These are phyloP conservation scores for Ochropleura plecta DNA, from an alignment of 2,888 invertebrate species.

Conservation along the genomic window DNA sequence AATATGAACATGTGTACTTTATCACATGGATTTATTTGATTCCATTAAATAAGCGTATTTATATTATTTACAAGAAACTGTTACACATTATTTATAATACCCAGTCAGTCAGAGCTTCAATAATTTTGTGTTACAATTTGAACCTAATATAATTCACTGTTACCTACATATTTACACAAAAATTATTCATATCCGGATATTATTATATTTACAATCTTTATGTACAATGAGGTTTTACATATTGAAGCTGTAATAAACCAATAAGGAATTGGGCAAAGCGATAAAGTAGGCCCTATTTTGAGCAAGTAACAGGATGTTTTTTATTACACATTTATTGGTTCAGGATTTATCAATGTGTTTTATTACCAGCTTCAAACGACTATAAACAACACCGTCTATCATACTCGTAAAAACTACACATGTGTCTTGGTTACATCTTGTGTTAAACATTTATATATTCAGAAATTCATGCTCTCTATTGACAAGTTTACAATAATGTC, in stretches of 20 bases:
- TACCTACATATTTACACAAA: slow-evolving; percentile 63
- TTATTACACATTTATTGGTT: slow-evolving; percentile 5
- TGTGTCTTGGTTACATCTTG: slow-evolving; percentile 20
- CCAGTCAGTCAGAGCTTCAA: slow-evolving; percentile 62
- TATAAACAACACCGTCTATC: slow-evolving; percentile 50
- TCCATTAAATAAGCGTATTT: slow-evolving; percentile 63
- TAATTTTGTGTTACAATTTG: slow-evolving; percentile 60
- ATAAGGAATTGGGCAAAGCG: neutral
- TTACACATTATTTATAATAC: slow-evolving; percentile 29
- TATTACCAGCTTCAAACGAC: slow-evolving; percentile 49
- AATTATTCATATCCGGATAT: slow-evolving; percentile 43
- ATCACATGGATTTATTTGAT: slow-evolving; percentile 61
- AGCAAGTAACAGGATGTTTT: neutral
- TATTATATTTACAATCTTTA: slow-evolving; percentile 67
- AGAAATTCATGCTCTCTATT: slow-evolving; percentile 2
- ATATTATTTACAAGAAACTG: slow-evolving; percentile 57
- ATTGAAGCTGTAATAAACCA: slow-evolving; percentile 47
- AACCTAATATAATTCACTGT: slow-evolving; percentile 57
- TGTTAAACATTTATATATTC: slow-evolving; percentile 13
- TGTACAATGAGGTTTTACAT: slow-evolving; percentile 64
- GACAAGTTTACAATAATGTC: slow-evolving; percentile 1
- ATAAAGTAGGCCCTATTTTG: neutral
- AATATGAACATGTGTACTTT: slow-evolving; percentile 49
- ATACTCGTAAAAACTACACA: slow-evolving; percentile 4
- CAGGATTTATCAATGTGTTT: slow-evolving; percentile 13